A percentile compares a stretch with the other conserved stretches of the same genome.
Evolutionary conservation across 1,140 invertebrate species (phyloP).

Genomic region (Archivesica marissinica): DNA sequence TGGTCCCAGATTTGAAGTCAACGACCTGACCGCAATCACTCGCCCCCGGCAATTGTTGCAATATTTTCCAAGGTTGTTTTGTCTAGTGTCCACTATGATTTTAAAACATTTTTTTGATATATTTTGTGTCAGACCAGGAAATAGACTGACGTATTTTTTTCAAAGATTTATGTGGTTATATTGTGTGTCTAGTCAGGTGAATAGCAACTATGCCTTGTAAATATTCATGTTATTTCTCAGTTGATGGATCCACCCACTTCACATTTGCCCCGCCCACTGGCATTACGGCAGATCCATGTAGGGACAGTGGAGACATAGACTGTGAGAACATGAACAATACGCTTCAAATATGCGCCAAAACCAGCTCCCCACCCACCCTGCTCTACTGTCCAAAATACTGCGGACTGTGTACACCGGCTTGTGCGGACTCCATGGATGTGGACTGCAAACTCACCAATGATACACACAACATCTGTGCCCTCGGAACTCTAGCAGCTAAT

Average conservation of each 20-base stretch:
- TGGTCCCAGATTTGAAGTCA: too few relatives aligned
- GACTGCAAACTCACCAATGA: constrained; percentile 45
- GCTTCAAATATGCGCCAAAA: constrained; percentile 19
- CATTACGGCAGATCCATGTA: constrained; percentile 23
- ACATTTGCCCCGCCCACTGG: constrained; percentile 32
- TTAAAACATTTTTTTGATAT: background rate
- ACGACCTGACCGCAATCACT: too few relatives aligned
- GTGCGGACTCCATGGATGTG: constrained; percentile 27
- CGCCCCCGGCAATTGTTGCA: too few relatives aligned
- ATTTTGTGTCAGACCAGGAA: background rate
- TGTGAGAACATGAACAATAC: constrained; percentile 21
- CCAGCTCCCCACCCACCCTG: constrained; percentile 15
- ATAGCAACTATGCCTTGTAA: too few relatives aligned
- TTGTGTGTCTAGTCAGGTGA: too few relatives aligned
- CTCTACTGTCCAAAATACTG: constrained; percentile 48
- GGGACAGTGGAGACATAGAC: constrained; percentile 33
- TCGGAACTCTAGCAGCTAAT: background rate
- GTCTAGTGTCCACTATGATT: too few relatives aligned
- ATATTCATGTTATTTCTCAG: background rate
- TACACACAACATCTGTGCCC: constrained; percentile 46
- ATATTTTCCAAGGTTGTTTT: too few relatives aligned
- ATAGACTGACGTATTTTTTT: too few relatives aligned
- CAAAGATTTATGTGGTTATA: too few relatives aligned
- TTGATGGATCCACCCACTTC: constrained; percentile 21
- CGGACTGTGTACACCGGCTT: constrained; percentile 30